Conservation (phyloP, 2,888 invertebrate species). For the Drymonia ruficornis region DNA sequence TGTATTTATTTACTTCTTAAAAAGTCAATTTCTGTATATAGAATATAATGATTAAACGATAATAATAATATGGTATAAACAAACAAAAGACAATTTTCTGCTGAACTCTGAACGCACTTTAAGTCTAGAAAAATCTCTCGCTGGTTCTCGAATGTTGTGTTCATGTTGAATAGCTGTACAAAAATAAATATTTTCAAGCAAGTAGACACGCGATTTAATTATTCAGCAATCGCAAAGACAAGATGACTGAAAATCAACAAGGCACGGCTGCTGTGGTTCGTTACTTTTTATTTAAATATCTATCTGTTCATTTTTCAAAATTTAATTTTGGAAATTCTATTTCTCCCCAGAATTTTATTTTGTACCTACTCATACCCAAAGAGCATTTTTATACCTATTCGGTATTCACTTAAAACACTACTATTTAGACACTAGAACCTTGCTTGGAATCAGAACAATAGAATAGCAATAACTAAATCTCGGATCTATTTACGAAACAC, state of each 20-base stretch:
- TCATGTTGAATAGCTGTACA: constrained; percentile 20
- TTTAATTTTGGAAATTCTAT: neutral
- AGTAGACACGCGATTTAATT: too few relatives aligned
- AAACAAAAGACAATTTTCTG: neutral
- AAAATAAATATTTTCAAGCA: constrained; percentile 36
- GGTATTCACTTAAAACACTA: too few relatives aligned
- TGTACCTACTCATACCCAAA: neutral
- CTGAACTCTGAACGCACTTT: constrained; percentile 22
- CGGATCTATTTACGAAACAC: too few relatives aligned
- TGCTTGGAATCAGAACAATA: too few relatives aligned
- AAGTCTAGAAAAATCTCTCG: constrained; percentile 54
- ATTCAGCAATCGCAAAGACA: constrained; percentile 4
- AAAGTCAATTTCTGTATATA: too few relatives aligned
- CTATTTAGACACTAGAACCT: too few relatives aligned
- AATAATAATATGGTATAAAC: too few relatives aligned
- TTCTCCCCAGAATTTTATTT: too few relatives aligned
- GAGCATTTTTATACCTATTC: too few relatives aligned
- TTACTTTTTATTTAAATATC: neutral
- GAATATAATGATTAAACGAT: too few relatives aligned
- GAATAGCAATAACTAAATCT: too few relatives aligned
- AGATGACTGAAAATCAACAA: constrained; percentile 29
- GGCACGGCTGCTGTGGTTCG: constrained; percentile 19
- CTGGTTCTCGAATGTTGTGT: constrained; percentile 16
- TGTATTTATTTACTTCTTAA: too few relatives aligned
- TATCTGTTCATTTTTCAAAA: neutral